Conservation (phyloP, 2,113 vertebrate genomes). For the Rafetus swinhoei region DNA sequence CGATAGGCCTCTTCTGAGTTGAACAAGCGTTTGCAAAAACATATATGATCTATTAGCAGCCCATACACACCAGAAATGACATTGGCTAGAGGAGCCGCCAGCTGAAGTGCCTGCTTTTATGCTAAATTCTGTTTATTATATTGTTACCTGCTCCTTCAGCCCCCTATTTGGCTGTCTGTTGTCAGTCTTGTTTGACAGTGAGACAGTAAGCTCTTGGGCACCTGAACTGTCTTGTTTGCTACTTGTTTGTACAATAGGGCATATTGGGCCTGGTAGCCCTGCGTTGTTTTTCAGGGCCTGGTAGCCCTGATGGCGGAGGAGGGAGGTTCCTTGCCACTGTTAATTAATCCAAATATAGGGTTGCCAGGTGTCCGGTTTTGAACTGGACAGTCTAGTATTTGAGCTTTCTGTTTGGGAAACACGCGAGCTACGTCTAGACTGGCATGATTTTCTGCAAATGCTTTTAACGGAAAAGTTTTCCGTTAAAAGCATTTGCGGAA, state of each 20-base stretch:
- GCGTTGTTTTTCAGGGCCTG: too few species aligned
- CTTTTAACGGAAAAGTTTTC: too few species aligned
- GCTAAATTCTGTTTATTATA: neutral
- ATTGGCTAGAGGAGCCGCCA: neutral
- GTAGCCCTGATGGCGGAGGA: neutral
- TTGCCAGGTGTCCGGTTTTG: too few species aligned
- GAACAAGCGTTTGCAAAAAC: conserved; percentile 9
- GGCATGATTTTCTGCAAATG: too few species aligned
- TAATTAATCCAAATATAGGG: neutral
- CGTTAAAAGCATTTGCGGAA: too few species aligned
- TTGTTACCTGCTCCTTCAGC: neutral
- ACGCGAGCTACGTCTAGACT: too few species aligned
- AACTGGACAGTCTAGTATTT: too few species aligned
- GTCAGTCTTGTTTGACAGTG: neutral
- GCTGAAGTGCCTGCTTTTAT: neutral
- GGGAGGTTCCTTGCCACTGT: neutral
- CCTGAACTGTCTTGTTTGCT: neutral
- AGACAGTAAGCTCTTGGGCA: neutral
- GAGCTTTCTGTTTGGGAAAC: too few species aligned
- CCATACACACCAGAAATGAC: neutral
- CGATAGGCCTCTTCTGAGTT: conserved; percentile 47
- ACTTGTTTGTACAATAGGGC: fast-evolving
- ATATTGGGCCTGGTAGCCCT: neutral
- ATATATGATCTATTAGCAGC: neutral
- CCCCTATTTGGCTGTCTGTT: neutral